Base-by-base conservation (phyloP, 2,113 vertebrate genomes). In the Anguilla rostrata region DNA sequence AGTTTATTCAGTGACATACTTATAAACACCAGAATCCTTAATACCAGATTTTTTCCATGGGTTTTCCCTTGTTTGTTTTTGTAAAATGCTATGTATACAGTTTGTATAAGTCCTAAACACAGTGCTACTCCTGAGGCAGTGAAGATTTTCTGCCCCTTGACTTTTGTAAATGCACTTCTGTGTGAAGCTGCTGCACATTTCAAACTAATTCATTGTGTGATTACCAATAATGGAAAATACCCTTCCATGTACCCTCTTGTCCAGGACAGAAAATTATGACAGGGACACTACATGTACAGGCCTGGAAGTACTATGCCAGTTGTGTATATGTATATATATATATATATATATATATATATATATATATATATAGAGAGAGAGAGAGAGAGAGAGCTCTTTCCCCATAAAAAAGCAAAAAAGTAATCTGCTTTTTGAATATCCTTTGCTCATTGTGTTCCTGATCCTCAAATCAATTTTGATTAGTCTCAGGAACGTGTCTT, bases 381-480 rank as follows among this genome's bases (percentile, higher is more conserved):
- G 34, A 34, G 34, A 34, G 34, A 34, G 34, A 34, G 34, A 34
- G 34, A 34, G 34, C 34, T 34, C 34, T 34, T 34, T 34, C 1
- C 34, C 34, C 34, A 34, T 34, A 34, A 66, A 16, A 11, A 18
- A 66, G 15, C 9, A 9, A 39, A 16, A 15, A 40, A 39, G 12
- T n/a, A 40, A 79, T 15, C 78, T n/a, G 43, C 43, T 40, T 79
- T 39, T 39, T 79, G 11, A 16, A 39, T 20, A 39, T 39, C 5
- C 29, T 7, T 39, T 39, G 39, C 34, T 18, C 34, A 7, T 5
- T 79, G 12, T 79, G 78, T 79, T 34, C 40, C 78, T 79, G 78
- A 79, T 71, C 22, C 63, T 71, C 22, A 71, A 71, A 71, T 71
- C 63, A 71, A 71, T 71, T 26, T n/a, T 71, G 63, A 71, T 71